Evolutionary conservation across 2,797 vertebrate genomes (phyloP), one percentile per base, ranked within the genome.

Genomic region (Hypotaenidia philippensis): DNA sequence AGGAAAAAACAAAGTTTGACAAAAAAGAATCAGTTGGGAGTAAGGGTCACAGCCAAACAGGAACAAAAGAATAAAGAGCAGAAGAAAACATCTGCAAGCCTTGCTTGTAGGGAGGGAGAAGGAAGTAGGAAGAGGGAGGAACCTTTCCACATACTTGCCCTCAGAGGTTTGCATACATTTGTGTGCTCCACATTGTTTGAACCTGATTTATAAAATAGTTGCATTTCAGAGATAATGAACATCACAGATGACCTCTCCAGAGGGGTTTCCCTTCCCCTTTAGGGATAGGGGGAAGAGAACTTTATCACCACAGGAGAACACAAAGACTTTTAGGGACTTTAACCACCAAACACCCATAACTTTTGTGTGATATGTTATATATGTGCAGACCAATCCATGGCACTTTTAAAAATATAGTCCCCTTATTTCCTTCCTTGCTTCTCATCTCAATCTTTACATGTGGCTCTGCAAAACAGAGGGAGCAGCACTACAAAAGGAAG

Each of bases 1-100:
- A 72, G 95, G 81, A 87, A 89, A 96, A 97, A 96, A 93, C 80
- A 96, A 96, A 87, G 87, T 95, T 95, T 97, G 87, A 96, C 82
- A 64, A 91, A 92, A 92, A 90, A 59, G 31, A 59, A 82, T 95
- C 94, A 88, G 74, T 93, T 93, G 90, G 89, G 94, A 95, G 71
- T 83, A 84, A 91, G 87, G 92, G 87, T 96, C 89, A 92, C 55
- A 96, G 80, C 17, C 75, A 93, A 96, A 95, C 36, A 96, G 94
- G 77, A 97, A 93, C 81, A 96, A 93, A 68, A 87, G 87, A 97
- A 92, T 84, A 96, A 96, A 96, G 80, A 89, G 71, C 72, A 93
- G 92, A 78, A 95, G 72, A 93, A 96, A 97, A 92, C 87, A 97
- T 97, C 94, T 94, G 69, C 79, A 94, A 93, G 69, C 83, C 74